Evolutionary conservation across 2,888 invertebrate genomes (phyloP).

Genomic region (Caenorhabditis auriculariae): DNA sequence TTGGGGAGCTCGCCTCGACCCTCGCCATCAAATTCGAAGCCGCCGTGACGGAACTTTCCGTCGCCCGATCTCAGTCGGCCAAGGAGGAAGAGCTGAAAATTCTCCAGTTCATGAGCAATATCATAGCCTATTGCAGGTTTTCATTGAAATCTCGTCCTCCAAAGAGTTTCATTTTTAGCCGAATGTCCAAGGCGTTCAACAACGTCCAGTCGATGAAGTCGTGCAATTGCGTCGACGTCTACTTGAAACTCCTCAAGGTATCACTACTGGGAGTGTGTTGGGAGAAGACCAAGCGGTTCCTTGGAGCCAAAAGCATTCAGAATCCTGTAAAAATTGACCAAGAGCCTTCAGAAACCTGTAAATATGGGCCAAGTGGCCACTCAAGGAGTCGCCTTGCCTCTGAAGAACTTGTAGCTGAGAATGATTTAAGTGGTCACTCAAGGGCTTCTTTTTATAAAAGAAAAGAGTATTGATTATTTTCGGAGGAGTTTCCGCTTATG

Average conservation of each 20-base stretch:
- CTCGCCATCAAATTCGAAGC: slow-evolving; percentile 41
- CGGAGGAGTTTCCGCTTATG: too few relatives aligned
- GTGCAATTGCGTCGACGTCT: slow-evolving; percentile 68
- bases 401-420: too few relatives aligned
- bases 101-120: slow-evolving; percentile 67
- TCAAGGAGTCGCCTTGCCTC: too few relatives aligned
- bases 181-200: slow-evolving; percentile 71
- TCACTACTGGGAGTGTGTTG: too few relatives aligned
- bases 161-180: slow-evolving; percentile 62
- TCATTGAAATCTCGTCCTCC: neutral
- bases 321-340: too few relatives aligned
- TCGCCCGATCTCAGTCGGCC: slow-evolving; percentile 18
- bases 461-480: too few relatives aligned
- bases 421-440: too few relatives aligned
- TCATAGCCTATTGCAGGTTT: slow-evolving; percentile 68
- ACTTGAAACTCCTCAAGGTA: slow-evolving; percentile 67
- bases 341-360: too few relatives aligned
- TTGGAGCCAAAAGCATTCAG: too few relatives aligned
- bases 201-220: slow-evolving; percentile 69
- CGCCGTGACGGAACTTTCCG: slow-evolving; percentile 24
- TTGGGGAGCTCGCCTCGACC: slow-evolving; percentile 43
- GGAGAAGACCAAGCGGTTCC: too few relatives aligned
- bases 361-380: too few relatives aligned
- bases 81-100: slow-evolving; percentile 52
- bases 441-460: too few relatives aligned